phyloP scores from a whole-genome alignment of 1,140 invertebrate genomes.

The Drosophila athabasca region DNA sequence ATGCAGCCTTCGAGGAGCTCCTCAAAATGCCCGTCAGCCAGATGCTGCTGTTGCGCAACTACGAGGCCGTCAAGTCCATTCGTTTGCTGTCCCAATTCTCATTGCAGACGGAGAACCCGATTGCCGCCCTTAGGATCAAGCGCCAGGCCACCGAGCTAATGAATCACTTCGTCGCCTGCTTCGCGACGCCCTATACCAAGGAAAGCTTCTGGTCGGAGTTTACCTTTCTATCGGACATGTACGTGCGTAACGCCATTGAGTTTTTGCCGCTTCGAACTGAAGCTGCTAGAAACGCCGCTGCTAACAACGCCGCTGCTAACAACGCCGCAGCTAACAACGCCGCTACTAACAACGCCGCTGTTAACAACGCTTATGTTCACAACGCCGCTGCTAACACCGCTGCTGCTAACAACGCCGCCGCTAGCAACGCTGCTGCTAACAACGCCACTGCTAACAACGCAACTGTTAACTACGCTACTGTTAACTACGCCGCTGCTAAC shows the following conservation, averaged over 20 bases:
- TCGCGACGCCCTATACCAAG: conserved; percentile 6
- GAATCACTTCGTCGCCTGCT: not conserved
- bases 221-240: conserved; percentile 1
- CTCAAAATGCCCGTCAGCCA: conserved; percentile 22
- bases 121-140: not conserved
- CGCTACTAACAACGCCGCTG: too few species aligned
- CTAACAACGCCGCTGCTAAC: too few species aligned
- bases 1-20: conserved; percentile 24
- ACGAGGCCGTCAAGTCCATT: conserved; percentile 26
- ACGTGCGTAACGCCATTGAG: conserved; percentile 4
- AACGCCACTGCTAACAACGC: too few species aligned
- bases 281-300: too few species aligned
- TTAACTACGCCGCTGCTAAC: too few species aligned
- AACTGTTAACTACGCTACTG: too few species aligned
- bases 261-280: not conserved
- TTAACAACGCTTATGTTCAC: too few species aligned
- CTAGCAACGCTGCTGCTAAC: too few species aligned
- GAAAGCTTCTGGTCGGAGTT: conserved; percentile 33
- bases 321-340: too few species aligned
- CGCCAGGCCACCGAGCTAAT: conserved; percentile 15
- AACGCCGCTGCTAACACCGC: too few species aligned
- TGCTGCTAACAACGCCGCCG: too few species aligned
- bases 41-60: conserved; percentile 36
- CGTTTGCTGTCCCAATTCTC: conserved; percentile 22
- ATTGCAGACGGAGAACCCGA: not conserved